Conservation (phyloP, 2,888 invertebrate species). For the Oscheius sp. region DNA sequence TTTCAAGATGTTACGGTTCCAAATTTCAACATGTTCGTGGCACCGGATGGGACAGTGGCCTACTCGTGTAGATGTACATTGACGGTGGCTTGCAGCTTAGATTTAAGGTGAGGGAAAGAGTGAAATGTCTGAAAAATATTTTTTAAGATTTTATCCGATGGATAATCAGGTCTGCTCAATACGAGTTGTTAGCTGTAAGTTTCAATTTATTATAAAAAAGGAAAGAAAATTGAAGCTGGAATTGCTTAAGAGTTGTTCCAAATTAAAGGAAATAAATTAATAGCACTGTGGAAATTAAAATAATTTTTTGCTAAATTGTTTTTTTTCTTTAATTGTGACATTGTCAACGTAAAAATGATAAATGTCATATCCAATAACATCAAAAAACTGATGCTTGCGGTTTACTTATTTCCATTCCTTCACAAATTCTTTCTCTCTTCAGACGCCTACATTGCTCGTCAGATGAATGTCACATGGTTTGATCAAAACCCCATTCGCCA, state of each 20-base stretch:
- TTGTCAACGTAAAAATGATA: too few species aligned
- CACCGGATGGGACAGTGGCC: slow-evolving; percentile 61
- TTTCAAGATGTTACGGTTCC: slow-evolving; percentile 63
- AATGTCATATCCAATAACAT: too few species aligned
- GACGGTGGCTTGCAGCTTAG: slow-evolving; percentile 59
- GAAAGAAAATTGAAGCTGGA: background rate
- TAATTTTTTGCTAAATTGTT: too few species aligned
- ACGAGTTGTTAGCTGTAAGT: slow-evolving; percentile 61
- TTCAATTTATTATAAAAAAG: background rate
- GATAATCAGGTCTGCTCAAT: slow-evolving; percentile 65
- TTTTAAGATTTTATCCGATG: slow-evolving; percentile 63
- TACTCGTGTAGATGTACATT: slow-evolving; percentile 59
- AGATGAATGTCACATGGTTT: slow-evolving; percentile 69
- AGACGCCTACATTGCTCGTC: slow-evolving; percentile 68
- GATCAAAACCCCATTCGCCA: slow-evolving; percentile 59
- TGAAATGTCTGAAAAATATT: too few species aligned
- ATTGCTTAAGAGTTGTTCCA: too few species aligned
- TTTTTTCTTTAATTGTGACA: too few species aligned
- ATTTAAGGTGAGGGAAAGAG: slow-evolving; percentile 32
- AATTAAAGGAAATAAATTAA: too few species aligned
- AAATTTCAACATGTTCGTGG: slow-evolving; percentile 66
- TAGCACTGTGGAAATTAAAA: too few species aligned
- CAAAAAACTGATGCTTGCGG: too few species aligned
- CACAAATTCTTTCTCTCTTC: slow-evolving; percentile 18
- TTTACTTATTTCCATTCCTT: too few species aligned